phyloP scores from a whole-genome alignment of 2,888 invertebrate genomes.

The Muscina levida region DNA sequence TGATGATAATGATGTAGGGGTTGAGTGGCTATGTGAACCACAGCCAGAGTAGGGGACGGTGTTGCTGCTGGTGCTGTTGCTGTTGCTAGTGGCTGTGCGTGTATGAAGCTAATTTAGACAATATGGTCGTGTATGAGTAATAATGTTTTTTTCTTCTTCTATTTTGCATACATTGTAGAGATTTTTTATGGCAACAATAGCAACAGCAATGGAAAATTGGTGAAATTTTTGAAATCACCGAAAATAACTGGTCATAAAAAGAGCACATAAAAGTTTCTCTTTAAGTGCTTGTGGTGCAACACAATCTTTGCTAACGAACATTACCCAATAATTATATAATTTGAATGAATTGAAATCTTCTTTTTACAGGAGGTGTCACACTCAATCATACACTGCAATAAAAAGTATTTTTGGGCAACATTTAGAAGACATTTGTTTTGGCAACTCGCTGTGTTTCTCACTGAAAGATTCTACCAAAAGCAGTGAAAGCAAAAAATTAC shows the following conservation, averaged over 20 bases:
- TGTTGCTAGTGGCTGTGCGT: constrained; percentile 16
- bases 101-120: constrained; percentile 48
- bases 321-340: too few species aligned
- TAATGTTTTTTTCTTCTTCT: constrained; percentile 26
- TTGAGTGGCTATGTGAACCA: too few species aligned
- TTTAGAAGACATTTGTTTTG: too few species aligned
- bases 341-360: too few species aligned
- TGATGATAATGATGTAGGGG: not conserved
- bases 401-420: too few species aligned
- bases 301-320: too few species aligned
- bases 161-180: constrained; percentile 30
- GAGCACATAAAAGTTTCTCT: constrained; percentile 13
- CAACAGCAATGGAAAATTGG: constrained; percentile 3
- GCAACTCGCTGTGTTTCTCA: too few species aligned
- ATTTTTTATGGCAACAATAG: constrained; percentile 39
- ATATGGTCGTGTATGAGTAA: constrained; percentile 53
- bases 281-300: too few species aligned
- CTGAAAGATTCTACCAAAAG: too few species aligned
- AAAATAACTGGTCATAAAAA: not conserved
- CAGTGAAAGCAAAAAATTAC: too few species aligned
- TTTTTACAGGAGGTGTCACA: too few species aligned
- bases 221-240: constrained; percentile 18
- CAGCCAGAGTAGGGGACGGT: too few species aligned
- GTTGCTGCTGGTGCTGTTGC: not conserved
- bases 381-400: constrained; percentile 4